Evolutionary conservation across 2,113 vertebrate genomes (phyloP), one percentile per base, ranked within the genome.

Genomic region (Anseranas semipalmata): DNA sequence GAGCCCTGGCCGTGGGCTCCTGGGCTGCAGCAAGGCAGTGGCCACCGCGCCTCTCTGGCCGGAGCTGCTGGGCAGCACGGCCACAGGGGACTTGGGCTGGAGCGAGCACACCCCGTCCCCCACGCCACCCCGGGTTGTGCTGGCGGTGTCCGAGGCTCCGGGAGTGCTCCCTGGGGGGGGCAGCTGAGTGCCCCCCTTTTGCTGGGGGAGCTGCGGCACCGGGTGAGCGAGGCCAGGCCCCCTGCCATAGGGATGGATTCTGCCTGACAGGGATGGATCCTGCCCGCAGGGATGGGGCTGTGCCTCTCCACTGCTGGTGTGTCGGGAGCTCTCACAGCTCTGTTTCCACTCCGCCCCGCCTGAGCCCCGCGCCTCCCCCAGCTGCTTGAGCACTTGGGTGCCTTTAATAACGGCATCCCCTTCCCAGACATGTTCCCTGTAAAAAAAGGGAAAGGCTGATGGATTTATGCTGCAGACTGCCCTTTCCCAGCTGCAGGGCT

Each of bases 391-490:
- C 52, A 11, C 45, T 37, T 0, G 1, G 45, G 28, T 53, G 50
- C 53, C 90, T 86, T 88, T 28, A 80, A 20, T 27, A 62, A 86
- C 0, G 3, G 60, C 63, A 74, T 6, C n/a, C 28, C 56, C 45
- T 92, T 77, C 46, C 39, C 86, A 67, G 79, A 32, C 0, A 0
- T 45, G 73, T 84, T 66, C n/a, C 46, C 0, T 0, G 37, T 55
- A 7, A 62, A 58, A 50, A 52, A 50, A n/a, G 15, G n/a, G 35
- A 55, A 74, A 71, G 2, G 85, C 35, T 30, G 91, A 71, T 8
- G n/a, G 72, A 71, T 90, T 71, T 74, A 19, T 4, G 59, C 83
- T 19, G 4, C 1, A 2, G 41, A 27, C 35, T n/a, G 12, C 21
- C 37, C 16, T 84, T 50, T 84, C 72, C 45, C 76, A 90, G 79